Conservation (phyloP, 2,888 invertebrate genomes). For the Drosophila kanekoi region DNA sequence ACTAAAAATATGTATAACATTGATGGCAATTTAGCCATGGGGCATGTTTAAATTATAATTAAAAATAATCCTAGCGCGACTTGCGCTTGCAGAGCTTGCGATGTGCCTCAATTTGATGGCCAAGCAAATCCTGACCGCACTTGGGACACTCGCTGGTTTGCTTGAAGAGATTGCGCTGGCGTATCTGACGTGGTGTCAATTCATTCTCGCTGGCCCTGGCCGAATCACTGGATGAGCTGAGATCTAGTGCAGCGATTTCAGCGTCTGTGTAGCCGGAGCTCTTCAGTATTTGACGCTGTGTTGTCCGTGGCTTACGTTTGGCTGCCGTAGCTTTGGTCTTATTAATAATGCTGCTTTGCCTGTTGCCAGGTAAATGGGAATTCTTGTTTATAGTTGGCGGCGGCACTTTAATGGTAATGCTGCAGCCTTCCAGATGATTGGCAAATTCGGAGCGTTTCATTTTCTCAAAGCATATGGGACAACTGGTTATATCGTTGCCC, state of each 20-base stretch:
- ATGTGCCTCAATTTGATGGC: constrained; percentile 78
- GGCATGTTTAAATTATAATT: not conserved
- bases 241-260: constrained; percentile 57
- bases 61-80: not conserved
- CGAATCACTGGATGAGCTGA: constrained; percentile 52
- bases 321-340: not conserved
- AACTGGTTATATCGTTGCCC: constrained; percentile 81
- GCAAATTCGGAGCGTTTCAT: constrained; percentile 78
- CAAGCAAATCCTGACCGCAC: constrained; percentile 79
- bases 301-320: constrained; percentile 2
- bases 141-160: constrained; percentile 79
- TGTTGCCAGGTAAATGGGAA: not conserved
- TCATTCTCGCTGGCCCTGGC: constrained; percentile 16
- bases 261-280: constrained; percentile 73
- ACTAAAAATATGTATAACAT: not conserved
- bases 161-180: constrained; percentile 73
- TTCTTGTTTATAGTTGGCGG: constrained; percentile 47
- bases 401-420: constrained; percentile 72
- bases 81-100: constrained; percentile 73
- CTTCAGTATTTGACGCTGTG: constrained; percentile 51
- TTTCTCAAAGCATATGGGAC: constrained; percentile 83
- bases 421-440: constrained; percentile 84
- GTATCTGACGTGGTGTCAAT: constrained; percentile 59
- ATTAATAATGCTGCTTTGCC: constrained; percentile 24
- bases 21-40: not conserved